Base-by-base conservation (phyloP, 2,113 vertebrate genomes). In the Crotalus helleri region DNA sequence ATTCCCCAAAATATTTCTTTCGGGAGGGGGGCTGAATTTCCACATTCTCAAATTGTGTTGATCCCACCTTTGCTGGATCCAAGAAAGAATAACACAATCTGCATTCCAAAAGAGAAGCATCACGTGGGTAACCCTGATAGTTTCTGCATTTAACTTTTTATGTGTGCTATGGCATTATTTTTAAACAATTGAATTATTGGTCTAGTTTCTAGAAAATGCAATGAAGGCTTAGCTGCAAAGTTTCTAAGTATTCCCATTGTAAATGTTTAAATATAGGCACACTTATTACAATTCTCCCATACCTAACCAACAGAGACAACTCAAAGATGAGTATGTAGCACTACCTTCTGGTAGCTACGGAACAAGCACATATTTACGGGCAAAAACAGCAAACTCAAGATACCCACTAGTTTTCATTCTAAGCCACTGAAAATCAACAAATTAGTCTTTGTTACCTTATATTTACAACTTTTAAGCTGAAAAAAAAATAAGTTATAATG, bases 321-420 rank as follows among this genome's bases (percentile, higher is more conserved):
- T 91, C 23, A 94, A 96, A 95, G 55, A 44, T 46, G 4, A 96
- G 93, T 87, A 95, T 91, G 91, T 95, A 94, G 95, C 95, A 95
- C 97, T 96, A 96, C 85, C 97, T 97, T 92, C 96, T 96, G 97
- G 92, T 21, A 1, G 19, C 54, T 61, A 93, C 4, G 88, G 1
- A 1, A 89, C n/a, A 13, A 51, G n/a, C 29, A 1, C 26, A 51
- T 89, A 21, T 44, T 61, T 4, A 86, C 23, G 3, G 3, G 1
- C 54, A 7, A 0, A 44, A n/a, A 74, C 0, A 26, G 24, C n/a
- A 39, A 61, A 88, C 1, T 13, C 46, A 53, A 0, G 9, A 39
- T 39, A 39, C 39, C 39, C 39, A 39, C 39, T 39, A 39, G 39
- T 39, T 39, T 39, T 1, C 29, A 39, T 39, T 81, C 69, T 81